These are phyloP conservation scores for Spilogale gracilis DNA, from an alignment of 2,113 vertebrate genomes.

Conservation along the genomic window DNA sequence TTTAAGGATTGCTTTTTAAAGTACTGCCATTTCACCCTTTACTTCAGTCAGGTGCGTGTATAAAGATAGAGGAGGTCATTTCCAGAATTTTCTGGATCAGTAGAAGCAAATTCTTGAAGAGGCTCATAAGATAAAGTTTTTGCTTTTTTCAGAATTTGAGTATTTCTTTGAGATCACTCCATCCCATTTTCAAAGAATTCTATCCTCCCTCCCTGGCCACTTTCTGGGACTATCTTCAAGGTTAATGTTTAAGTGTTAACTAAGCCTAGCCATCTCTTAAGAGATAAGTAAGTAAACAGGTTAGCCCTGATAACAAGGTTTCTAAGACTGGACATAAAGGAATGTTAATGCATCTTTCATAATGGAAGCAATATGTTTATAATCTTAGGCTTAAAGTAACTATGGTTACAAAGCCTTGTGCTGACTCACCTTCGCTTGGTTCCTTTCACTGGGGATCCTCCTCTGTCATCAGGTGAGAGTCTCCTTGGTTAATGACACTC, in stretches of 20 bases:
- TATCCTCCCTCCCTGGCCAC: too few relatives aligned
- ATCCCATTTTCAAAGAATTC: conserved; percentile 15
- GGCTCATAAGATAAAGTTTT: conserved; percentile 20
- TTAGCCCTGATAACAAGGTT: background rate
- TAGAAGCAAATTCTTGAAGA: background rate
- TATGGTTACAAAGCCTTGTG: conserved; percentile 75
- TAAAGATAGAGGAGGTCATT: background rate
- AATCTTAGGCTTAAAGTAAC: conserved; percentile 76
- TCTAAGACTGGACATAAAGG: conserved; percentile 74
- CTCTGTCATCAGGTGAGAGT: conserved; percentile 69
- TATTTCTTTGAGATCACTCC: background rate
- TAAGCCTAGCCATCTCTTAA: conserved; percentile 77
- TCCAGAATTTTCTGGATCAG: conserved; percentile 39
- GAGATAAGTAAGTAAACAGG: conserved; percentile 77
- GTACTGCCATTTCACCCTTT: background rate
- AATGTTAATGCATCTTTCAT: conserved; percentile 79
- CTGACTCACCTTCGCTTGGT: conserved; percentile 50
- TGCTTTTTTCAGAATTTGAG: background rate
- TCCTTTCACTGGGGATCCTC: conserved; percentile 76
- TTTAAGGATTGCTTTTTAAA: background rate
- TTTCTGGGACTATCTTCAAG: conserved; percentile 64
- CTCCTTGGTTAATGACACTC: conserved; percentile 70
- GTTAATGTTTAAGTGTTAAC: conserved; percentile 83
- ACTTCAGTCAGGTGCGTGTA: background rate
- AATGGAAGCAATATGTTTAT: conserved; percentile 64